Base-by-base conservation (phyloP, 2,888 invertebrate species). In the Hydrotaea diabolus region DNA sequence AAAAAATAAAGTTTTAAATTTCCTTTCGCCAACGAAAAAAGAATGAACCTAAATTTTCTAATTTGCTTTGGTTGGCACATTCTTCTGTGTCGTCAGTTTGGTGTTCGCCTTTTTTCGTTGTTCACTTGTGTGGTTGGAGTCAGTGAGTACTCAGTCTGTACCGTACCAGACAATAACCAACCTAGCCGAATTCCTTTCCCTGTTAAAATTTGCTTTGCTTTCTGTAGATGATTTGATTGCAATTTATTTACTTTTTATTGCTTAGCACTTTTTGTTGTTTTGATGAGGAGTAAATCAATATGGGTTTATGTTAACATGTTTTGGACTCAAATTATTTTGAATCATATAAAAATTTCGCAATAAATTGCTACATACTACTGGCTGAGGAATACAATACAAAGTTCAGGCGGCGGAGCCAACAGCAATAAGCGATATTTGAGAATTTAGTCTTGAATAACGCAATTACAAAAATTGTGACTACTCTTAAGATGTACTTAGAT, bases 231-330 rank as follows among this genome's bases (percentile, higher is more conserved):
- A 55, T 69, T 72, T 78, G 76, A 53, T 9, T 69, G 53, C 36
- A 43, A 72, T 77, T 75, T 75, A 13, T 77, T 39, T 21, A 39
- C 46, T 39, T 64, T 36, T 43, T 71, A 80, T 84, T 76, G 85
- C 77, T 79, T 79, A 43, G 66, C 39, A 74, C 21, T 74, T 86
- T 86, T 88, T 66, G n/a, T 69, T 26, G n/a, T n/a, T n/a, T n/a
- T n/a, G 7, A 11, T 5, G 11, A 13, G 43, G 21, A 11, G 90
- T 88, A 90, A 90, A 88, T 86, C 87, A 88, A 90, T 87, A 87
- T 85, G 85, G 80, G 86, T 87, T 89, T 89, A 86, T 91, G 90
- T 90, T 89, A 90, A 90, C 90, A 90, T 88, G 90, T 86, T 89
- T 86, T 86, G 87, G 88, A 87, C 88, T 90, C 90, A 85, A 81